These are phyloP conservation scores for Leistus spinibarbis DNA, from an alignment of 2,888 invertebrate species.

Conservation along the genomic window DNA sequence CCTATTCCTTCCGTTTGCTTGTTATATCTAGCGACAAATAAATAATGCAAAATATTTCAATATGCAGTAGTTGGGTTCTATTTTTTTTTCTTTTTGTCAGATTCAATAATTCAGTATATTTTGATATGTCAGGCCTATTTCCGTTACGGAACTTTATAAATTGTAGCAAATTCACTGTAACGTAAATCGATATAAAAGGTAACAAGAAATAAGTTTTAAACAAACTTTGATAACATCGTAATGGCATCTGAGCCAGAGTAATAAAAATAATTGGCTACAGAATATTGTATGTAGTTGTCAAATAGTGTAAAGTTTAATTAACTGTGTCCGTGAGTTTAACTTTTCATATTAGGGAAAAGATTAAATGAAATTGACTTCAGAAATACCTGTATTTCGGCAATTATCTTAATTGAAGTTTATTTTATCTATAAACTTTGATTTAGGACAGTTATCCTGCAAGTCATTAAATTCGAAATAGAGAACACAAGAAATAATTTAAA, in stretches of 20 bases:
- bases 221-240: background rate
- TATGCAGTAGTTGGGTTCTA: background rate
- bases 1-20: background rate
- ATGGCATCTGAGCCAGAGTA: background rate
- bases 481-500: no score
- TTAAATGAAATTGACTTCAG: background rate
- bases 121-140: background rate
- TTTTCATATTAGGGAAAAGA: background rate
- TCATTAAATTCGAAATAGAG: no score
- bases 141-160: background rate
- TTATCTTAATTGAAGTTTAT: no score
- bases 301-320: background rate
- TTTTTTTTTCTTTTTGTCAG: background rate
- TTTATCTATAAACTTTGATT: no score
- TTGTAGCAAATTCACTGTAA: background rate
- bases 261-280: background rate
- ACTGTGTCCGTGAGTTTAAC: background rate
- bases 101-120: background rate
- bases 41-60: background rate
- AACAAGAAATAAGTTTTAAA: background rate
- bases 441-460: no score
- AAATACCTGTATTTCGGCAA: no score
- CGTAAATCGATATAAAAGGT: background rate
- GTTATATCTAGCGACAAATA: background rate
- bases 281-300: background rate